Evolutionary conservation across 2,797 vertebrate genomes (phyloP).

Genomic region (Nannoperca obscura): DNA sequence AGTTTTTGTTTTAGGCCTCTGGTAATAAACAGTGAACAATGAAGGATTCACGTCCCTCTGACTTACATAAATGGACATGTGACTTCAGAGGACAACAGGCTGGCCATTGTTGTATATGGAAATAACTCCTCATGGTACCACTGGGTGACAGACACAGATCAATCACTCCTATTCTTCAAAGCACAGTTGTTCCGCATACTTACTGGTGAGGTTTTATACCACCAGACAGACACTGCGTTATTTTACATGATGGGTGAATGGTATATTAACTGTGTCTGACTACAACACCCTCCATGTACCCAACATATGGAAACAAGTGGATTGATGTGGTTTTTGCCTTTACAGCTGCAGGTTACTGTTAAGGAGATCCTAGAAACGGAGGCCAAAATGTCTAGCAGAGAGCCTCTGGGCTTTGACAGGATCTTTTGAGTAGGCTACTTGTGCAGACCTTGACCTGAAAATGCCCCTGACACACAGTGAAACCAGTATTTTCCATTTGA

Average conservation of each 20-base stretch:
- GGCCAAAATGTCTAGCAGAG: not conserved
- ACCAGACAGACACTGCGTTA: constrained; percentile 16
- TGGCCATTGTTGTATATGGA: constrained; percentile 65
- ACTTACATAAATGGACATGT: constrained; percentile 42
- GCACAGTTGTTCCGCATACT: constrained; percentile 50
- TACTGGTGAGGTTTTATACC: constrained; percentile 8
- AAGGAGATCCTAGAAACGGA: not conserved
- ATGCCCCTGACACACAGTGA: not conserved
- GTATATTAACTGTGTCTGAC: not conserved
- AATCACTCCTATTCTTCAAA: constrained; percentile 56
- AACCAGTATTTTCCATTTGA: not conserved
- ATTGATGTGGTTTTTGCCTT: not conserved
- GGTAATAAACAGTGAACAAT: constrained; percentile 55
- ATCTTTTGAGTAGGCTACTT: not conserved
- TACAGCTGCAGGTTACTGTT: not conserved
- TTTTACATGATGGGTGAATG: not conserved
- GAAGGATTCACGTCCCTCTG: constrained; percentile 39
- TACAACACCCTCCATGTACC: not conserved
- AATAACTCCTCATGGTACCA: constrained; percentile 53
- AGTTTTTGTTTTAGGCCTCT: not conserved
- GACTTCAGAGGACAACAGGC: constrained; percentile 58
- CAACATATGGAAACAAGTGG: constrained; percentile 10
- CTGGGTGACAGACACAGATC: constrained; percentile 64
- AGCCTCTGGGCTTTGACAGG: not conserved
- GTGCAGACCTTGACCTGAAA: not conserved